Conservation (phyloP, 2,797 vertebrate species). For the Anableps anableps region DNA sequence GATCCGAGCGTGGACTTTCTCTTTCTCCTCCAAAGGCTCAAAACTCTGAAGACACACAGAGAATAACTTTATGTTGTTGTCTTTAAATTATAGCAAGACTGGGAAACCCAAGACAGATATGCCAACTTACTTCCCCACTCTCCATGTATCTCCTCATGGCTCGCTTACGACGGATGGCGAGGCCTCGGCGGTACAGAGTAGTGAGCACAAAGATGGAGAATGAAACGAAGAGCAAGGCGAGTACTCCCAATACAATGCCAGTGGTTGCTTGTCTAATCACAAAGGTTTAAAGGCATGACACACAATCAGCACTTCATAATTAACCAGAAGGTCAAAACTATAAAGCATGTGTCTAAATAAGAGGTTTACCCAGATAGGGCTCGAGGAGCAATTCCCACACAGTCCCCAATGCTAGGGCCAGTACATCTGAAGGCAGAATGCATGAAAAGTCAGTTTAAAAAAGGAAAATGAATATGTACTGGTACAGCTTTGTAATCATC, state of each 20-base stretch:
- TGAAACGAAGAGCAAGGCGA: slow-evolving; percentile 77
- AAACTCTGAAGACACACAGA: slow-evolving; percentile 79
- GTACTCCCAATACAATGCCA: slow-evolving; percentile 83
- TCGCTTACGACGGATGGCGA: slow-evolving; percentile 91
- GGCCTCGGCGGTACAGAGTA: slow-evolving; percentile 88
- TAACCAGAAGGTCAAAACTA: slow-evolving; percentile 1
- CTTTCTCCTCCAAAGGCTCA: slow-evolving; percentile 93
- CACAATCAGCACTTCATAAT: not conserved
- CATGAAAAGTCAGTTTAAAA: not conserved
- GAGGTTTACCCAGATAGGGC: slow-evolving; percentile 53
- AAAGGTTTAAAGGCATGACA: slow-evolving; percentile 7
- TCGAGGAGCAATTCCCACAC: slow-evolving; percentile 19
- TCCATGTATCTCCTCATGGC: slow-evolving; percentile 95
- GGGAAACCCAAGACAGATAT: not conserved
- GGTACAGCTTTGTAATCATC: not conserved
- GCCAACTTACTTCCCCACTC: slow-evolving; percentile 86
- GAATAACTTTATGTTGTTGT: not conserved
- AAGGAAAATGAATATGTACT: not conserved
- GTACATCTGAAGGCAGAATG: slow-evolving; percentile 61
- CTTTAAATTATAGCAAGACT: not conserved
- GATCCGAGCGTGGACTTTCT: slow-evolving; percentile 88
- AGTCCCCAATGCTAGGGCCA: slow-evolving; percentile 61
- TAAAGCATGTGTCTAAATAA: not conserved
- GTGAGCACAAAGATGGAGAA: slow-evolving; percentile 81
- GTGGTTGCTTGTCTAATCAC: slow-evolving; percentile 76